Evolutionary conservation across 2,888 invertebrate species (phyloP), one percentile per base, ranked within the genome.

Genomic region (Caenorhabditis uteleia): DNA sequence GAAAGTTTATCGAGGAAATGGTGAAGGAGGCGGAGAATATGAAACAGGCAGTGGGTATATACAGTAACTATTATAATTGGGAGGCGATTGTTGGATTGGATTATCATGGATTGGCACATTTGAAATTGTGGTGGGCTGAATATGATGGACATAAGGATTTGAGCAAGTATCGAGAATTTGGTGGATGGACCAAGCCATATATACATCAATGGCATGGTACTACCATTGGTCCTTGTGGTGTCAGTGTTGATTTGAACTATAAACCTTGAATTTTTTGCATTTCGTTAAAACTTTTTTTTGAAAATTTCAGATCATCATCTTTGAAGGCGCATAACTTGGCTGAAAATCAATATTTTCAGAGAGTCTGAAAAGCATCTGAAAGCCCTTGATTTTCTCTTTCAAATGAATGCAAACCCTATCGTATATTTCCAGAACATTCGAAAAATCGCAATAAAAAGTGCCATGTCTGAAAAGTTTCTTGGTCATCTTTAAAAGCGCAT

Each of bases 11-110:
- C 46, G 45, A 20, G 12, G 67, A 33, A n/a, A 66, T 73, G 70
- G 69, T 46, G 20, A 21, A 14, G 2, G 46, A 46, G 31, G 46
- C 46, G 34, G 16, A 31, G 6, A n/a, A 21, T 14, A n/a, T 66
- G 44, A 46, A 42, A 14, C 34, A 60, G 8, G 42, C 48, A 38
- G 47, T 51, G 40, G 73, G 68, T 20, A 69, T 73, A 48, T 74
- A 74, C 57, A 51, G 67, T 20, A 74, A 70, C 50, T 44, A 56
- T 49, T 51, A 73, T 61, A 74, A 73, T 38, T 74, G 74, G 74
- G 62, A 53, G 33, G 50, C 43, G 18, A 73, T 73, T 47, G 74
- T 73, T 27, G 74, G 74, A 26, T 45, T 61, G n/a, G 55, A 61
- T 49, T 74, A 67, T 60, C 54, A 43, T 25, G 59, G 45, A 10